These are phyloP conservation scores for Eremophila alpestris DNA, from an alignment of 2,797 vertebrate species.

Conservation along the genomic window DNA sequence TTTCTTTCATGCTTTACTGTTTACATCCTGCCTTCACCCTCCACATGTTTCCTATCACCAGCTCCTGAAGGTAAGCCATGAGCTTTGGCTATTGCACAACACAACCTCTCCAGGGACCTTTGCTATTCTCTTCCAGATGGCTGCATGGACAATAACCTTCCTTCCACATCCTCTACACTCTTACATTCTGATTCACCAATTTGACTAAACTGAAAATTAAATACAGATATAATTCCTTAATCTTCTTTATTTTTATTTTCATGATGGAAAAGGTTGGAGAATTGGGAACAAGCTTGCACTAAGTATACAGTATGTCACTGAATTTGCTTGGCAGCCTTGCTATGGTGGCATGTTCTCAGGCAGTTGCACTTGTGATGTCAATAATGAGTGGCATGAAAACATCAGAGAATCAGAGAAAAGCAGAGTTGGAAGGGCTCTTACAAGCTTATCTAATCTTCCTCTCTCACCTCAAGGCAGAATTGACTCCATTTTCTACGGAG, in stretches of 20 bases:
- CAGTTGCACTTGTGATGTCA: background rate
- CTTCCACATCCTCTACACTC: background rate
- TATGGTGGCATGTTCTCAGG: background rate
- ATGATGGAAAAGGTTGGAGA: background rate
- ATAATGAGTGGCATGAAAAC: background rate
- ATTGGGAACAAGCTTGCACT: background rate
- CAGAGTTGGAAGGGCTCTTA: background rate
- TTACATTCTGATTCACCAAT: background rate
- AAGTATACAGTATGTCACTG: background rate
- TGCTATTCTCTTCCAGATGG: background rate
- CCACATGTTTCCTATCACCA: slow-evolving; percentile 39
- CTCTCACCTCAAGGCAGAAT: background rate
- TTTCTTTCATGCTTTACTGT: background rate
- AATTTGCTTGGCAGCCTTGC: background rate
- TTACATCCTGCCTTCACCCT: slow-evolving; percentile 40
- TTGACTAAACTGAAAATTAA: background rate
- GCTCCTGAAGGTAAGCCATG: slow-evolving; percentile 22
- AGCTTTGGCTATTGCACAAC: background rate
- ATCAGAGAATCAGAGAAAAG: background rate
- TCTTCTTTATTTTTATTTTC: background rate
- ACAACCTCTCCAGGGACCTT: background rate
- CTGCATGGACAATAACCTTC: background rate
- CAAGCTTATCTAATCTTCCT: background rate
- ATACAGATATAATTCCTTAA: background rate
- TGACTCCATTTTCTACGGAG: background rate